A percentile compares a stretch with the other conserved stretches of the same genome.
Evolutionary conservation across 1,140 invertebrate genomes (phyloP).

Genomic region (Limonius californicus): DNA sequence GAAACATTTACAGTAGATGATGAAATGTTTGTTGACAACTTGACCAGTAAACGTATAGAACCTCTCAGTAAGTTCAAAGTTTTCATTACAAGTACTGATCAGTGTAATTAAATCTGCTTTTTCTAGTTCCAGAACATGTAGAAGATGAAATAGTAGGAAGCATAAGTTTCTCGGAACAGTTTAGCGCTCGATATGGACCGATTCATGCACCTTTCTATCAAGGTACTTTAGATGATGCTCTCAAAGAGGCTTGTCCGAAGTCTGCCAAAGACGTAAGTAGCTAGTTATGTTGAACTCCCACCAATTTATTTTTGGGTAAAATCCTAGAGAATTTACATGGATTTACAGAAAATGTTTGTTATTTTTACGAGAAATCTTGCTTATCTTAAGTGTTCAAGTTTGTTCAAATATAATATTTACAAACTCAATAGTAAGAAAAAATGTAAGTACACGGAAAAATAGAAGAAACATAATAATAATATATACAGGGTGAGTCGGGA

Average conservation of each 20-base stretch:
- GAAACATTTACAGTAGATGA: conserved; percentile 79
- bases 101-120: conserved; percentile 21
- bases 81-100: too few species aligned
- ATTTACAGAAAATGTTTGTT: too few species aligned
- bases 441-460: too few species aligned
- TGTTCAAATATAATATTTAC: too few species aligned
- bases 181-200: conserved; percentile 75
- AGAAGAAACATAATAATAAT: too few species aligned
- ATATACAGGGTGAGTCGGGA: too few species aligned
- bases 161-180: conserved; percentile 81
- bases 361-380: too few species aligned
- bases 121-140: conserved; percentile 79
- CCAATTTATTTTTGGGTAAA: too few species aligned
- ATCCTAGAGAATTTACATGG: too few species aligned
- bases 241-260: conserved; percentile 80
- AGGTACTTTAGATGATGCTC: conserved; percentile 83
- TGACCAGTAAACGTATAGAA: conserved; percentile 64
- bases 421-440: too few species aligned
- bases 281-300: not conserved
- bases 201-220: conserved; percentile 86
- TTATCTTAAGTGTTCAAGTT: too few species aligned
- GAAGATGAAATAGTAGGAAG: conserved; percentile 83
- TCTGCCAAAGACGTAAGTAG: conserved; percentile 80
- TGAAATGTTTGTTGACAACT: conserved; percentile 79
- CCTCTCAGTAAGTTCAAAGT: conserved; percentile 65